Conservation (phyloP, 2,113 vertebrate species). For the Percopsis transmontana region DNA sequence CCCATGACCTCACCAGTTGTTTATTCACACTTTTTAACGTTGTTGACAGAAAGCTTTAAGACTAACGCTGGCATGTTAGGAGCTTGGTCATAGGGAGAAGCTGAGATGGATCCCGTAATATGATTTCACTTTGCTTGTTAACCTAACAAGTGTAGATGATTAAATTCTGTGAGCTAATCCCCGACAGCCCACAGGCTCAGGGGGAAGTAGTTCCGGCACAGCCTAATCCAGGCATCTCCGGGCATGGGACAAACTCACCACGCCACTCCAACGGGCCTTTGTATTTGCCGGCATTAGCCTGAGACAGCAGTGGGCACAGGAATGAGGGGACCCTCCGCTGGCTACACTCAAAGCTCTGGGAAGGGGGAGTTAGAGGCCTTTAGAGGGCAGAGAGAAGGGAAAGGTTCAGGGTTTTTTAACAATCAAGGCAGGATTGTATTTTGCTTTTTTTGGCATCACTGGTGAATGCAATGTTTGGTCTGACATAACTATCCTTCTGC, state of each 20-base stretch:
- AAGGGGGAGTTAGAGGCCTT: slow-evolving; percentile 8
- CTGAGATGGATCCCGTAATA: slow-evolving; percentile 48
- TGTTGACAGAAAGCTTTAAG: too few species aligned
- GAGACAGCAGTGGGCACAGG: slow-evolving; percentile 59
- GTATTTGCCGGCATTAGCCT: slow-evolving; percentile 74
- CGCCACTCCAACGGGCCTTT: slow-evolving; percentile 66
- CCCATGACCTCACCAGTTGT: too few species aligned
- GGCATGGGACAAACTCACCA: slow-evolving; percentile 64
- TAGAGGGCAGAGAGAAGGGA: background rate
- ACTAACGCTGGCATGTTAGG: too few species aligned
- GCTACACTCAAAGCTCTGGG: slow-evolving; percentile 21
- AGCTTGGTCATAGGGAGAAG: slow-evolving; percentile 12
- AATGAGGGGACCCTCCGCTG: slow-evolving; percentile 40
- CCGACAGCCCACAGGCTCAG: slow-evolving; percentile 52
- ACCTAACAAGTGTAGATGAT: slow-evolving; percentile 78
- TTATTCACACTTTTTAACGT: too few species aligned
- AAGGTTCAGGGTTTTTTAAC: slow-evolving; percentile 32
- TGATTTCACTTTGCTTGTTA: slow-evolving; percentile 75
- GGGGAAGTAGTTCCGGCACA: slow-evolving; percentile 68
- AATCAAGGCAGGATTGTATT: slow-evolving; percentile 40
- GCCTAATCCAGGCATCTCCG: slow-evolving; percentile 70
- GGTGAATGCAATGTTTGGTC: slow-evolving; percentile 13
- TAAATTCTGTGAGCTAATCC: slow-evolving; percentile 78
- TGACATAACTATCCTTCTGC: slow-evolving; percentile 2
- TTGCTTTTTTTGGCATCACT: slow-evolving; percentile 23